These are phyloP conservation scores for Lota lota DNA, from an alignment of 2,113 vertebrate genomes.

Conservation along the genomic window DNA sequence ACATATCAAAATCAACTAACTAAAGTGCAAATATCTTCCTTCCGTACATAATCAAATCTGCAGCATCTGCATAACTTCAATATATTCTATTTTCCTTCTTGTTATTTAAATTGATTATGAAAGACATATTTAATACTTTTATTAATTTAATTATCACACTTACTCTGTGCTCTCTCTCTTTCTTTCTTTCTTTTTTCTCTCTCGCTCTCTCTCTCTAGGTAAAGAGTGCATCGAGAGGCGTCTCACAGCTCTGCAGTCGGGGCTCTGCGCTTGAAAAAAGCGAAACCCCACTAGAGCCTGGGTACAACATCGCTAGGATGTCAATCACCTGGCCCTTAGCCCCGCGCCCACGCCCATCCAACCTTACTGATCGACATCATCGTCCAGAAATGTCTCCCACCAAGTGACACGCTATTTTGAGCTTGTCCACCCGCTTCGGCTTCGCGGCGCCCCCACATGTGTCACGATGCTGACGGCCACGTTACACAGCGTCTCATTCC, in stretches of 20 bases:
- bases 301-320: slow-evolving; percentile 15
- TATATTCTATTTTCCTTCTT: slow-evolving; percentile 19
- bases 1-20: too few relatives aligned
- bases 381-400: too few relatives aligned
- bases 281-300: not conserved
- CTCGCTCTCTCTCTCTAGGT: slow-evolving; percentile 66
- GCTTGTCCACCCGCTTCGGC: too few relatives aligned
- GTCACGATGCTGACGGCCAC: too few relatives aligned
- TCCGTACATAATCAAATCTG: too few relatives aligned
- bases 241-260: slow-evolving; percentile 84
- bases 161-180: not conserved
- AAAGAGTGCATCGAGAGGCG: slow-evolving; percentile 92
- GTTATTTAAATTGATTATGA: not conserved
- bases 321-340: not conserved
- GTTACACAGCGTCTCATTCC: too few relatives aligned
- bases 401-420: too few relatives aligned
- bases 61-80: too few relatives aligned
- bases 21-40: too few relatives aligned
- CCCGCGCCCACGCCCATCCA: too few relatives aligned
- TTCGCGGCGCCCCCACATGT: too few relatives aligned
- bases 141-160: not conserved
- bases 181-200: not conserved
- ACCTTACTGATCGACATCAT: too few relatives aligned
- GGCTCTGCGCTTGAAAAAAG: slow-evolving; percentile 80
- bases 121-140: not conserved